Base-by-base conservation (phyloP, 2,113 vertebrate species). In the Carassius auratus region DNA sequence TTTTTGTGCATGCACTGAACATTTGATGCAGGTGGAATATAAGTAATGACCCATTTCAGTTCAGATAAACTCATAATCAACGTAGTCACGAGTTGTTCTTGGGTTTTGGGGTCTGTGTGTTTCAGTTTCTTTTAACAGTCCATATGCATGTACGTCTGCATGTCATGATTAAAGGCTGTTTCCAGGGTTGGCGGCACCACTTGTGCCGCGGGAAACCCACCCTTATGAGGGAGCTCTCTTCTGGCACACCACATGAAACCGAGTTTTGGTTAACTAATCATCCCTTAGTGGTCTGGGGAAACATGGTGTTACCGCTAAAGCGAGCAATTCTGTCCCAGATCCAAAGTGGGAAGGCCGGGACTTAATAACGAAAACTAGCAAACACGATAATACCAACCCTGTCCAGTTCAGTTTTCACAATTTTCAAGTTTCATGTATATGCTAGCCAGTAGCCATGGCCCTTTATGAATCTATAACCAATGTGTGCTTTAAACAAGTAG, bases 191-290 rank as follows among this genome's bases (percentile, higher is more conserved):
- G 55, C 64, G 42, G 73, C 73, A 75, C 69, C 69, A 73, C 69
- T 42, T 57, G 79, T 19, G 19, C 48, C 69, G 48, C 45, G 76
- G 76, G 23, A 78, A 89, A 78, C 81, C 86, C 76, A 85, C 82
- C 71, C 85, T 21, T 81, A 68, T 19, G 23, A 69, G 17, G 8
- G 4, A 57, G 77, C 66, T 75, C 77, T 36, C 69, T 76, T 79
- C 75, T 68, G 21, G 10, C 2, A 15, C 3, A 15, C 90, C 90
- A 90, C 90, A 89, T 89, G 80, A 88, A 91, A 78, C 76, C 50
- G 9, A 74, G 4, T 71, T 2, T 33, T 8, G 85, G 86, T 83
- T 73, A 81, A 80, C 19, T 87, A 87, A 85, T 78, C 69, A 85
- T 33, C 68, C 68, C 14, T 68, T 61, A 19, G 66, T 36, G 2